Evolutionary conservation across 2,113 vertebrate genomes (phyloP).

Genomic region (Sorex araneus): DNA sequence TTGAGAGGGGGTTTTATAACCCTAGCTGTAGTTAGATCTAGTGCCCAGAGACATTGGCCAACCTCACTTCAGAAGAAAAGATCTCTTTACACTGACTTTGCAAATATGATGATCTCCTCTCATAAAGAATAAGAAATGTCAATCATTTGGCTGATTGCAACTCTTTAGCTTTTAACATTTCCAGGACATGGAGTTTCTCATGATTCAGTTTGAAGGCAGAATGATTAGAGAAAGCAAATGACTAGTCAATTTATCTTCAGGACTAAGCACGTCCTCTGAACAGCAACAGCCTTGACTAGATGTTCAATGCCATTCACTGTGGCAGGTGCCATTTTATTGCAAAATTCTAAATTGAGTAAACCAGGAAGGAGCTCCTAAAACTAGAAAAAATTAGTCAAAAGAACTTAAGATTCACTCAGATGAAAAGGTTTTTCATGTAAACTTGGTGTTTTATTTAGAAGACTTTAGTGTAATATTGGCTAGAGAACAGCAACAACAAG

Average conservation of each 20-base stretch:
- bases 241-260: neutral
- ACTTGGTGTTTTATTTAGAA: neutral
- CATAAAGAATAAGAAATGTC: neutral
- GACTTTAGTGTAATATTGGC: too few relatives aligned
- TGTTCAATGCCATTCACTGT: neutral
- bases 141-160: neutral
- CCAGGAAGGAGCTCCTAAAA: neutral
- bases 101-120: slow-evolving; percentile 8
- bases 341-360: neutral
- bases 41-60: neutral
- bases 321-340: neutral
- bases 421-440: neutral
- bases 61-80: slow-evolving; percentile 29
- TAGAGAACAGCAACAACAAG: neutral
- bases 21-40: neutral
- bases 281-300: neutral
- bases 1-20: neutral
- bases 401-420: neutral
- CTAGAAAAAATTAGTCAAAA: neutral
- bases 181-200: neutral
- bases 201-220: slow-evolving; percentile 9
- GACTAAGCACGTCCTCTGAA: neutral
- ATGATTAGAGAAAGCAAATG: neutral
- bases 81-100: neutral
- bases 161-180: slow-evolving; percentile 46